phyloP scores from a whole-genome alignment of 1,140 invertebrate species.

The Heliconius hermathena region DNA sequence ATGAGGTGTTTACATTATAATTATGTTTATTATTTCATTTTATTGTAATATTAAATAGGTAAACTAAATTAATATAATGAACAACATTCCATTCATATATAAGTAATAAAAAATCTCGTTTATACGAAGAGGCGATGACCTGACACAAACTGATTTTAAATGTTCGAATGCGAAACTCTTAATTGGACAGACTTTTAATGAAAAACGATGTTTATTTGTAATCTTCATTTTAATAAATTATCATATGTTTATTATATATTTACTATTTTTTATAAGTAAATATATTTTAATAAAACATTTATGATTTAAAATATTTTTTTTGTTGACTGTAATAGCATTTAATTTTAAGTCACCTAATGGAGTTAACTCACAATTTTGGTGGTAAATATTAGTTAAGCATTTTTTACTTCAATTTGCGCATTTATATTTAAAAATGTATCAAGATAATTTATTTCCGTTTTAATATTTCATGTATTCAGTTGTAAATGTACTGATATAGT shows the following conservation, averaged over 20 bases:
- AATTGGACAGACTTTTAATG: constrained; percentile 34
- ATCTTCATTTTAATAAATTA: not conserved
- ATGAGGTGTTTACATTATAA: too few species aligned
- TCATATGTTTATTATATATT: not conserved
- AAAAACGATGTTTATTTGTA: constrained; percentile 19
- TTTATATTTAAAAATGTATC: too few species aligned
- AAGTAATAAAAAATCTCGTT: not conserved
- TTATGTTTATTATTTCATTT: too few species aligned
- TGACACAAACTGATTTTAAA: constrained; percentile 27
- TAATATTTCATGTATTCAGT: not conserved
- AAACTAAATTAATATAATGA: too few species aligned
- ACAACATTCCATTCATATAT: not conserved
- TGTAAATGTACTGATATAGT: not conserved
- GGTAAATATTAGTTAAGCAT: too few species aligned
- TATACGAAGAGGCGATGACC: constrained; percentile 32
- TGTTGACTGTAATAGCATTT: too few species aligned
- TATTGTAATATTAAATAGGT: too few species aligned
- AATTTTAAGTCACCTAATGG: too few species aligned
- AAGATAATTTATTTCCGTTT: not conserved
- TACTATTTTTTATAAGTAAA: not conserved
- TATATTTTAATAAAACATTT: not conserved
- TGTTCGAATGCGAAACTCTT: constrained; percentile 23
- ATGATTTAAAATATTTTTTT: too few species aligned
- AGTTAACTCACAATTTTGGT: too few species aligned
- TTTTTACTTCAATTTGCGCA: too few species aligned